Percentiles rank a stretch among this genome's conserved stretches.
Conservation (phyloP, 2,888 invertebrate species). For the Cepaea hortensis region DNA sequence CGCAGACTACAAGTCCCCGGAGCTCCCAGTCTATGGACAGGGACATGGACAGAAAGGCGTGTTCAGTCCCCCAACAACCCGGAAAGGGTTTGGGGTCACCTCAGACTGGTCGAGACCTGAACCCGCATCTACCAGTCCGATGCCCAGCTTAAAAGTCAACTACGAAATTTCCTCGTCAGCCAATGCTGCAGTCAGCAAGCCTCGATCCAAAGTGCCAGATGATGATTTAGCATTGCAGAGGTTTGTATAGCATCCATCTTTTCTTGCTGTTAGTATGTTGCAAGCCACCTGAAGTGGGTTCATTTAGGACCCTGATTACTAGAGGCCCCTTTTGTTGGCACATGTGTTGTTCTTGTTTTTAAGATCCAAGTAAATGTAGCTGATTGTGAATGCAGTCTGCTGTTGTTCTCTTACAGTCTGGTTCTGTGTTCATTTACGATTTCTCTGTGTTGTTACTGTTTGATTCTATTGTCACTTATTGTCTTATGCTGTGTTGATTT, state of each 20-base stretch:
- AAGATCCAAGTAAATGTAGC: too few species aligned
- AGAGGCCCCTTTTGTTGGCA: too few species aligned
- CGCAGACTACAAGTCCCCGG: conserved; percentile 25
- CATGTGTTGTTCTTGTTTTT: too few species aligned
- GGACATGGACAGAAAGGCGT: conserved; percentile 25
- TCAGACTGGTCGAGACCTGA: conserved; percentile 26
- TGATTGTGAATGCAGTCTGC: too few species aligned
- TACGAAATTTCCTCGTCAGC: conserved; percentile 39
- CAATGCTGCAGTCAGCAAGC: conserved; percentile 8
- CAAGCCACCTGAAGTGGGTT: too few species aligned
- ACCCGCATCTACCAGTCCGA: background rate
- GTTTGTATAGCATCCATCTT: conserved; percentile 52
- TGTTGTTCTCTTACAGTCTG: too few species aligned
- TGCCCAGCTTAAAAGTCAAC: conserved; percentile 36
- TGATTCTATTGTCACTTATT: too few species aligned
- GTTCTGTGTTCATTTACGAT: too few species aligned
- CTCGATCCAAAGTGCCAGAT: conserved; percentile 56
- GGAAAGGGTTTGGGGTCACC: conserved; percentile 26
- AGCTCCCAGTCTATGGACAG: conserved; percentile 22
- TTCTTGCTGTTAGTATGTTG: background rate
- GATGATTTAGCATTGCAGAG: conserved; percentile 69
- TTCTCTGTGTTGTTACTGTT: too few species aligned
- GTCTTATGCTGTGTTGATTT: too few species aligned
- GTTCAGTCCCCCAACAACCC: conserved; percentile 25
- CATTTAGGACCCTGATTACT: too few species aligned